Percentiles rank a stretch among this genome's conserved stretches.
Conservation (phyloP, 2,888 invertebrate genomes). For the Limnephilus rhombicus region DNA sequence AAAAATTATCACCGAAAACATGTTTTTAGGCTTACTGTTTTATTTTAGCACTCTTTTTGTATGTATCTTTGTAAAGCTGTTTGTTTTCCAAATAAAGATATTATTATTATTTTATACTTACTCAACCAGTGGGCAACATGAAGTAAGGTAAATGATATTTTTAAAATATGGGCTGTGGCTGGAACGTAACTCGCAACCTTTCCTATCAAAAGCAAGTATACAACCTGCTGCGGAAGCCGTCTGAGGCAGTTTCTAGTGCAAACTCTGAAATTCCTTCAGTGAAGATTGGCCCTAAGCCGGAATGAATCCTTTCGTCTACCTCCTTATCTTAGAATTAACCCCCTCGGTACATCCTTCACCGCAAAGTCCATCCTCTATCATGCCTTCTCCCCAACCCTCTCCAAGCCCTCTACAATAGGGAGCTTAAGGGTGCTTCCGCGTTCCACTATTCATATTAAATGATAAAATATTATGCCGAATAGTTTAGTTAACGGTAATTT, state of each 20-base stretch:
- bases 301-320: conserved; percentile 50
- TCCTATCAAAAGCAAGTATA: too few species aligned
- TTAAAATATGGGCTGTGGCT: too few species aligned
- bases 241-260: not conserved
- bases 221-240: not conserved
- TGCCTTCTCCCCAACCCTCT: not conserved
- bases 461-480: not conserved
- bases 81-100: too few species aligned
- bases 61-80: too few species aligned
- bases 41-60: too few species aligned
- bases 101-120: too few species aligned
- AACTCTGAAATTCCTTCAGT: not conserved
- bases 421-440: not conserved
- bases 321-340: conserved; percentile 59
- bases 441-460: not conserved
- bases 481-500: not conserved
- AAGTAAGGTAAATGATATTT: too few species aligned
- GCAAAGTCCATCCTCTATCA: conserved; percentile 35
- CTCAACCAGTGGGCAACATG: too few species aligned
- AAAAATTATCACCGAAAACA: too few species aligned
- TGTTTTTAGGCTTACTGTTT: too few species aligned
- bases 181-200: too few species aligned
- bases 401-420: not conserved
- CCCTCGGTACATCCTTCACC: conserved; percentile 6
- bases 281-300: conserved; percentile 11